phyloP scores from a whole-genome alignment of 53 echinoderm and acorn worm genomes.

The Glandiceps talaboti region DNA sequence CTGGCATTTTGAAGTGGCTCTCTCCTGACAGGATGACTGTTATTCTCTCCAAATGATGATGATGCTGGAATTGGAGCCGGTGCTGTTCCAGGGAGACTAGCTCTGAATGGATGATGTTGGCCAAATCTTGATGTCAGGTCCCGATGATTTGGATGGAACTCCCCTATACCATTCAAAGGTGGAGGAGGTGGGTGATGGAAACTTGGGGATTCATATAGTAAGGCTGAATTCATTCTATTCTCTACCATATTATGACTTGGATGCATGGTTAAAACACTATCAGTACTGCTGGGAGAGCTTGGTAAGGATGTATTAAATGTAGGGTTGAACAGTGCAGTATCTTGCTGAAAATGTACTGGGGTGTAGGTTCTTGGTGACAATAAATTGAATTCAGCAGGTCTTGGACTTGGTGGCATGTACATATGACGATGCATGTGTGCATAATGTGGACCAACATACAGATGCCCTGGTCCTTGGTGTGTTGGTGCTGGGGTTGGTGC shows the following conservation, averaged over 20 bases:
- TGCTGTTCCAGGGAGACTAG: neutral
- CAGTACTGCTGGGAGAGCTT: neutral
- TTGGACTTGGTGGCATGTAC: constrained; percentile 78
- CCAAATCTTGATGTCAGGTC: neutral
- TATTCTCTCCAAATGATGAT: neutral
- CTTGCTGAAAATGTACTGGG: constrained; percentile 57
- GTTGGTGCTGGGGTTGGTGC: constrained; percentile 21
- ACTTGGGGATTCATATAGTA: constrained; percentile 62
- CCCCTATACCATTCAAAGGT: constrained; percentile 46
- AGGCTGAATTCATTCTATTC: constrained; percentile 64
- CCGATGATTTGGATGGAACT: neutral
- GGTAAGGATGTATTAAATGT: neutral
- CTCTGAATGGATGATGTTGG: neutral
- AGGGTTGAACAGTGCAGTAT: neutral
- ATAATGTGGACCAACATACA: constrained; percentile 55
- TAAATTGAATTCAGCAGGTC: constrained; percentile 60
- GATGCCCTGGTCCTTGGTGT: constrained; percentile 48
- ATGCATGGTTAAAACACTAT: constrained; percentile 24
- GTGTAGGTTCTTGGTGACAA: constrained; percentile 82
- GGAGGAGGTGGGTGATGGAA: constrained; percentile 30
- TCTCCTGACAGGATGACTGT: neutral
- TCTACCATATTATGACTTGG: constrained; percentile 76
- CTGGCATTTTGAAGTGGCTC: neutral
- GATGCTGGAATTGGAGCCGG: neutral
- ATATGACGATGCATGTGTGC: constrained; percentile 71